Percentiles rank a stretch among this genome's conserved stretches.
Conservation (phyloP, 2,797 vertebrate genomes). For the Podargus strigoides region DNA sequence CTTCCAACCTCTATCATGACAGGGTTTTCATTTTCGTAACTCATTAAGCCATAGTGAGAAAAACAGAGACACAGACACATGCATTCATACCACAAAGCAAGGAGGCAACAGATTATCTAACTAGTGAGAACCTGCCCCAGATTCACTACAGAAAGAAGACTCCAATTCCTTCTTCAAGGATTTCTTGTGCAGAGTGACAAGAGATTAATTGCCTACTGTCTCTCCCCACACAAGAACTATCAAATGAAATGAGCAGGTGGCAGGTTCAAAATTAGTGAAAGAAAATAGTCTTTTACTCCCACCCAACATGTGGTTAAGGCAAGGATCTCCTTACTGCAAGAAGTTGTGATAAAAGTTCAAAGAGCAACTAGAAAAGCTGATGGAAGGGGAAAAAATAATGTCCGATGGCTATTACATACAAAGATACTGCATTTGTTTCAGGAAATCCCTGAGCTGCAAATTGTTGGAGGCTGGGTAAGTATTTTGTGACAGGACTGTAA, state of each 20-base stretch:
- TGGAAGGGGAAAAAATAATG: neutral
- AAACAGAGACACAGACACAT: neutral
- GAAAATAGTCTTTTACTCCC: neutral
- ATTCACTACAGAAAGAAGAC: neutral
- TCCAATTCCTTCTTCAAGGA: neutral
- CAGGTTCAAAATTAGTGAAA: neutral
- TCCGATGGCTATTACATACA: neutral
- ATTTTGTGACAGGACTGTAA: neutral
- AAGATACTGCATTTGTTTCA: fast-evolving
- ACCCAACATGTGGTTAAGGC: neutral
- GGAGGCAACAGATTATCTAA: neutral
- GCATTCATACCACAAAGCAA: neutral
- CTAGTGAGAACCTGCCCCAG: neutral
- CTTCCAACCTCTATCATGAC: neutral
- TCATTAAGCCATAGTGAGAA: neutral
- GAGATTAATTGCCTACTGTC: neutral
- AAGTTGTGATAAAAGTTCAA: neutral
- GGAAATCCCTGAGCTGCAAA: neutral
- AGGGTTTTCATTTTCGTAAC: neutral
- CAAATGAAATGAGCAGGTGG: neutral
- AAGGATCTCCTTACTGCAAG: neutral
- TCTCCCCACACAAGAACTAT: neutral
- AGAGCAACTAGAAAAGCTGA: neutral
- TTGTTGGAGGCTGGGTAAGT: neutral
- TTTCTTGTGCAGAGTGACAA: neutral